A percentile compares a stretch with the other conserved stretches of the same genome.
Conservation (phyloP, 2,797 vertebrate species). For the Phrynocephalus forsythii region DNA sequence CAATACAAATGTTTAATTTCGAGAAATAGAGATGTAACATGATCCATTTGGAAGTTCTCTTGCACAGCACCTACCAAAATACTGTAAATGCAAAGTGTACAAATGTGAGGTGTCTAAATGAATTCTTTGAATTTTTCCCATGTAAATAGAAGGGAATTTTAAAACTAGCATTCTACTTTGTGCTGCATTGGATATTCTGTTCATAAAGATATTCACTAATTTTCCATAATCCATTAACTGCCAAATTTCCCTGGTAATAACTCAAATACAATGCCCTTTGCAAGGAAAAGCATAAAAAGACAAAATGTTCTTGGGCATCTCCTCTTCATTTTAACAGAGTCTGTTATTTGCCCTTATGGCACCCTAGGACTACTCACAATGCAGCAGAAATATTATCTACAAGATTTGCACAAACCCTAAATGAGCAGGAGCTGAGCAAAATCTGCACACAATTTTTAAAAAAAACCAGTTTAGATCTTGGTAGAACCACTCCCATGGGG, state of each 20-base stretch:
- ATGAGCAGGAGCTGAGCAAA: background rate
- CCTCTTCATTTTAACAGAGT: slow-evolving; percentile 5
- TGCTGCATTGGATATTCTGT: background rate
- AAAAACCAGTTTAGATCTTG: background rate
- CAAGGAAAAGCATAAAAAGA: background rate
- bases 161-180: background rate
- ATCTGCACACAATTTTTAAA: background rate
- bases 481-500: background rate
- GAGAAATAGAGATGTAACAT: background rate
- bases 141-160: background rate
- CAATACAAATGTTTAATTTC: slow-evolving; percentile 8
- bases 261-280: background rate
- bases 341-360: background rate
- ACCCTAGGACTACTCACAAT: background rate
- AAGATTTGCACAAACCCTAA: slow-evolving; percentile 4
- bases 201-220: background rate
- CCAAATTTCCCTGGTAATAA: background rate
- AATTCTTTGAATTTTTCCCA: background rate
- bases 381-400: background rate
- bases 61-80: background rate
- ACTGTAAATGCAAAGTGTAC: background rate
- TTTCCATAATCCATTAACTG: background rate
- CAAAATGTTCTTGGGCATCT: background rate
- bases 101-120: background rate
- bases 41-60: background rate